A percentile compares a stretch with the other conserved stretches of the same genome.
phyloP scores from a whole-genome alignment of 2,888 invertebrate genomes.

The Neoascia interrupta region DNA sequence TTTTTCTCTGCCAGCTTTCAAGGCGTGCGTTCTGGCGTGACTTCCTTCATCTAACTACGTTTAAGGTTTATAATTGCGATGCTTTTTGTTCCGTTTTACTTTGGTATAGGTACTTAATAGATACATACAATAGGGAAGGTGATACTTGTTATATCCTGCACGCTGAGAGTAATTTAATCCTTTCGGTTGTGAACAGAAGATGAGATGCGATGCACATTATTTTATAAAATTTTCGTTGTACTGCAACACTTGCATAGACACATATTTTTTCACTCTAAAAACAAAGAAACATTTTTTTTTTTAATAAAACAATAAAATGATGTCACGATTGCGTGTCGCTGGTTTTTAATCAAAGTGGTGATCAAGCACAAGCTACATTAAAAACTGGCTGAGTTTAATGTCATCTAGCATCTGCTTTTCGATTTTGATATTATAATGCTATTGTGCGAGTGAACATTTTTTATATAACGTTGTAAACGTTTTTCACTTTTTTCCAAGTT shows the following conservation, averaged over 20 bases:
- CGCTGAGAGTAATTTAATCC: slow-evolving; percentile 62
- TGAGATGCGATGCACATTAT: not conserved
- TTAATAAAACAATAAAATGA: slow-evolving; percentile 39
- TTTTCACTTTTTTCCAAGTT: no score
- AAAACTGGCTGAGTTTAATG: slow-evolving; percentile 11
- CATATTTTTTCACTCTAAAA: not conserved
- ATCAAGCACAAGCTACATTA: slow-evolving; percentile 52
- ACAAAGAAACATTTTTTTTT: not conserved
- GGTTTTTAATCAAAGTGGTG: slow-evolving; percentile 45
- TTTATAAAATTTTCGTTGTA: no score
- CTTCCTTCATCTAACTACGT: slow-evolving; percentile 39
- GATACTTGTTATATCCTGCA: slow-evolving; percentile 38
- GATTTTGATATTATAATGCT: slow-evolving; percentile 14
- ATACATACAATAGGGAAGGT: slow-evolving; percentile 42
- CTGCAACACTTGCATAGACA: slow-evolving; percentile 46
- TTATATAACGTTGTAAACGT: not conserved
- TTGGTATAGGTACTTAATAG: no score
- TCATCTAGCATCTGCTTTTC: slow-evolving; percentile 33
- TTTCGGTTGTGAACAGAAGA: slow-evolving; percentile 64
- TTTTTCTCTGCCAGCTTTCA: slow-evolving; percentile 26
- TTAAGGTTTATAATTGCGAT: slow-evolving; percentile 33
- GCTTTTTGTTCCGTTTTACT: not conserved
- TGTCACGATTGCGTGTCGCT: slow-evolving; percentile 55
- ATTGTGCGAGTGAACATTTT: no score
- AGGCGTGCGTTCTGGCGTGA: slow-evolving; percentile 62